Percentiles rank a stretch among this genome's conserved stretches.
phyloP scores from a whole-genome alignment of 23 tunicate genomes.

The Styela plicata region DNA sequence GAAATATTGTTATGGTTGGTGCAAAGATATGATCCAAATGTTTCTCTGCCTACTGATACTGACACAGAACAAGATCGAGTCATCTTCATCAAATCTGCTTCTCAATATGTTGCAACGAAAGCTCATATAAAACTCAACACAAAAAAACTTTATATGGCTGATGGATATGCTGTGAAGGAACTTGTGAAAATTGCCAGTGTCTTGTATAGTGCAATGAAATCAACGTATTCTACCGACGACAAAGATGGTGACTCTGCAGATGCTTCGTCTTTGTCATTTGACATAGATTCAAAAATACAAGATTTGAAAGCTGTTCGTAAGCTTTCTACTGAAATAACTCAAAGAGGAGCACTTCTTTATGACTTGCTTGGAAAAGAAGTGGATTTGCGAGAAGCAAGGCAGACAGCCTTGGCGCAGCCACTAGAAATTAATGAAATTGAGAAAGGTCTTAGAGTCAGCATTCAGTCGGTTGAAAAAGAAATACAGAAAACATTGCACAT shows the following conservation, averaged over 20 bases:
- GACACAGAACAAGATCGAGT: constrained; percentile 98
- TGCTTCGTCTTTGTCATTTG: constrained; percentile 46
- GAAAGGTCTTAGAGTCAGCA: constrained; percentile 65
- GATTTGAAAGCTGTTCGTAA: constrained; percentile 84
- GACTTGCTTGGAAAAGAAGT: constrained; percentile 72
- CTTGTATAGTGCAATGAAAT: constrained; percentile 70
- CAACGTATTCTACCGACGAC: constrained; percentile 18
- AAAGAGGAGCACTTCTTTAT: constrained; percentile 74
- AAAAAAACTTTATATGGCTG: constrained; percentile 95
- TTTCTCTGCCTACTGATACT: constrained; percentile 62
- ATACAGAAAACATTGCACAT: constrained; percentile 64
- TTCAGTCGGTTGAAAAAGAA: constrained; percentile 56
- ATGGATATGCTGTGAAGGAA: constrained; percentile 98
- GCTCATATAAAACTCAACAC: constrained; percentile 91
- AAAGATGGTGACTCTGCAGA: constrained; percentile 41
- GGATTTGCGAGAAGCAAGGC: constrained; percentile 61
- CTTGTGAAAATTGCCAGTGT: constrained; percentile 74
- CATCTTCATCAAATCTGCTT: constrained; percentile 88
- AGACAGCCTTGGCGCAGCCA: constrained; percentile 68
- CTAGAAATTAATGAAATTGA: constrained; percentile 85
- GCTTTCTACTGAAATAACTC: constrained; percentile 78
- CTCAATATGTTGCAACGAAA: constrained; percentile 88
- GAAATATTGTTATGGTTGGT: constrained; percentile 86
- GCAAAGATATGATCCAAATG: constrained; percentile 88
- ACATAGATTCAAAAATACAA: constrained; percentile 83